These are phyloP conservation scores for Coregonus clupeaformis DNA, from an alignment of 2,113 vertebrate species.

Conservation along the genomic window DNA sequence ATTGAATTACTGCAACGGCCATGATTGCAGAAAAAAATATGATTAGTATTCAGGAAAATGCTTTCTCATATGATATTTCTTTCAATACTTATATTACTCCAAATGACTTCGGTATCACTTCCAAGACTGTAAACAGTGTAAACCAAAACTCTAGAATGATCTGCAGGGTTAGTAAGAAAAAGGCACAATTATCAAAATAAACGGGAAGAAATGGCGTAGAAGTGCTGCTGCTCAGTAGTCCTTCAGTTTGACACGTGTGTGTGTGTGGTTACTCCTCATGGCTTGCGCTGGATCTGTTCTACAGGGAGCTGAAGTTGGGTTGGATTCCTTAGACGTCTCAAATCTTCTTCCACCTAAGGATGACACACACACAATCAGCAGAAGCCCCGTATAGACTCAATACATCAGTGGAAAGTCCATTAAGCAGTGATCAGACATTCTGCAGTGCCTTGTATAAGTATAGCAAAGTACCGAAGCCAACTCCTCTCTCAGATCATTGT, in stretches of 20 bases:
- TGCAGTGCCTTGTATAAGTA: background rate
- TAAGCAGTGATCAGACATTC: background rate
- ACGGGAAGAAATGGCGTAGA: conserved; percentile 9
- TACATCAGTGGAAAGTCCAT: background rate
- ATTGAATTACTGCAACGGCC: no score
- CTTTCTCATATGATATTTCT: background rate
- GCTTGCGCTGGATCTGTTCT: conserved; percentile 70
- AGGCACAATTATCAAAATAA: conserved; percentile 57
- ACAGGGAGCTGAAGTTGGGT: conserved; percentile 76
- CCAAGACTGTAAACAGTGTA: conserved; percentile 31
- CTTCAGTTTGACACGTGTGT: background rate
- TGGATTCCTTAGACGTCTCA: conserved; percentile 77
- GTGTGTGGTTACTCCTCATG: conserved; percentile 56
- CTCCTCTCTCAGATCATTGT: conserved; percentile 86
- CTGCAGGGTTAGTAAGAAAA: conserved; percentile 39
- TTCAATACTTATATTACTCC: background rate
- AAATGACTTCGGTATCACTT: no score
- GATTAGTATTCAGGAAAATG: background rate
- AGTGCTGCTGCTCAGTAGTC: background rate
- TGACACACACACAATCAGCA: background rate
- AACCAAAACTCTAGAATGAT: conserved; percentile 37
- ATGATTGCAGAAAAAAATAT: background rate
- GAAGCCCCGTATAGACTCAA: background rate
- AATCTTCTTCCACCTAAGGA: conserved; percentile 80
- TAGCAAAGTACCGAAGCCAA: conserved; percentile 77